Evolutionary conservation across 1,140 invertebrate genomes (phyloP).

Genomic region (Tetragonula clypearis): DNA sequence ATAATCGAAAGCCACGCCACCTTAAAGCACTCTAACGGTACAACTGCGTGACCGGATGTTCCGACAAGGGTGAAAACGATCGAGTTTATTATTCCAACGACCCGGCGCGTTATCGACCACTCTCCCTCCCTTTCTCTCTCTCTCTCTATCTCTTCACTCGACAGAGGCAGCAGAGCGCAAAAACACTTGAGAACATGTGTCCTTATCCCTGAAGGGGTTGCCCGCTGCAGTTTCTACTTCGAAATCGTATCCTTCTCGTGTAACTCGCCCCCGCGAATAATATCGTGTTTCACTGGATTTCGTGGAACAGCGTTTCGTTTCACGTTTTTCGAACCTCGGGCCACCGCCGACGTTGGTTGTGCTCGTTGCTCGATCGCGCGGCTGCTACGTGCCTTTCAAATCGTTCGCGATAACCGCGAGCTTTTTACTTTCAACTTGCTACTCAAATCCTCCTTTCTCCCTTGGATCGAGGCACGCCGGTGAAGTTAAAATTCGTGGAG

Average conservation of each 20-base stretch:
- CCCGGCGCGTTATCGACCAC: slow-evolving; percentile 15
- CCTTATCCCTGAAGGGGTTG: slow-evolving; percentile 33
- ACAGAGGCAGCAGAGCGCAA: slow-evolving; percentile 28
- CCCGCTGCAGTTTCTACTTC: not conserved
- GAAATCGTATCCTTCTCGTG: slow-evolving; percentile 35
- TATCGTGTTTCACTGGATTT: slow-evolving; percentile 35
- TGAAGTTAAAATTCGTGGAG: too few species aligned
- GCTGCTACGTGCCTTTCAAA: not conserved
- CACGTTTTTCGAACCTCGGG: not conserved
- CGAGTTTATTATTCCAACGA: slow-evolving; percentile 66
- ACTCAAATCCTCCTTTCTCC: too few species aligned
- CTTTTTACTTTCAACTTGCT: not conserved
- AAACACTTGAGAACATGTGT: slow-evolving; percentile 46
- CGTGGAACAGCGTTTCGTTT: not conserved
- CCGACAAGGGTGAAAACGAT: slow-evolving; percentile 51
- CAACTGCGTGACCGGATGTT: slow-evolving; percentile 40
- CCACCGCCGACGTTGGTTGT: too few species aligned
- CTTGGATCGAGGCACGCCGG: too few species aligned
- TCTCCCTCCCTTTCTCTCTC: not conserved
- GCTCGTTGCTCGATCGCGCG: not conserved
- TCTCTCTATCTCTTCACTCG: not conserved
- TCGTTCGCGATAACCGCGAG: not conserved
- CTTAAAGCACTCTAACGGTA: slow-evolving; percentile 33
- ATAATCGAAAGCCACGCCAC: slow-evolving; percentile 52
- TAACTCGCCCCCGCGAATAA: slow-evolving; percentile 21